A percentile compares a stretch with the other conserved stretches of the same genome.
Conservation (phyloP, 2,113 vertebrate genomes). For the Glaucidium brasilianum region DNA sequence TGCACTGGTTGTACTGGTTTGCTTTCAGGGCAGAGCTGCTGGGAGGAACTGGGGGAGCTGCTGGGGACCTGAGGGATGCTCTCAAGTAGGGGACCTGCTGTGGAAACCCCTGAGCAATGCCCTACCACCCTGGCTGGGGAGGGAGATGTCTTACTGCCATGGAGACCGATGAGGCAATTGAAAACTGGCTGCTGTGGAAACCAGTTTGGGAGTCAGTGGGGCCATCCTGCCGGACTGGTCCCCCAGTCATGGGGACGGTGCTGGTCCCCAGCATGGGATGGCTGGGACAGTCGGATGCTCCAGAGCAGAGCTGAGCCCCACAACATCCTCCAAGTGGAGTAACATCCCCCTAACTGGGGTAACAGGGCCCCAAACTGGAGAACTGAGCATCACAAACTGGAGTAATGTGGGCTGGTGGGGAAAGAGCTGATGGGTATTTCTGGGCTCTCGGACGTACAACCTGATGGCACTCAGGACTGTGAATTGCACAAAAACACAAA, state of each 20-base stretch:
- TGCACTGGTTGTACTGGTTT: neutral
- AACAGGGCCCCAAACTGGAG: neutral
- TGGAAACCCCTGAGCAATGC: neutral
- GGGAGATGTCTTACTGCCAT: neutral
- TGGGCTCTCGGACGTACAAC: neutral
- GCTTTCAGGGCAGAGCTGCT: neutral
- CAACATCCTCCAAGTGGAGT: neutral
- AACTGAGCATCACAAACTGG: neutral
- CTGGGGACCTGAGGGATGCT: neutral
- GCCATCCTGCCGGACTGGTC: neutral
- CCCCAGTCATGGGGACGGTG: fast-evolving
- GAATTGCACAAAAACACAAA: neutral
- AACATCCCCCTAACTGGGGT: neutral
- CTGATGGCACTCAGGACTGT: neutral
- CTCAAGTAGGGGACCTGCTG: neutral
- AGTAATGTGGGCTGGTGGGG: fast-evolving
- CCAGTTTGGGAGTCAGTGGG: neutral
- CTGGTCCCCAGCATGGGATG: neutral
- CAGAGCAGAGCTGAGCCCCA: neutral
- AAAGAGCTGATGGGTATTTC: neutral
- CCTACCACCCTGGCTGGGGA: neutral
- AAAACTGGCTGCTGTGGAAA: neutral
- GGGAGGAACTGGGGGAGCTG: neutral
- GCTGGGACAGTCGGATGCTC: fast-evolving
- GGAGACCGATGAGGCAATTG: neutral